These are phyloP conservation scores for Acyrthosiphon pisum DNA, from an alignment of 1,140 invertebrate species.

Conservation along the genomic window DNA sequence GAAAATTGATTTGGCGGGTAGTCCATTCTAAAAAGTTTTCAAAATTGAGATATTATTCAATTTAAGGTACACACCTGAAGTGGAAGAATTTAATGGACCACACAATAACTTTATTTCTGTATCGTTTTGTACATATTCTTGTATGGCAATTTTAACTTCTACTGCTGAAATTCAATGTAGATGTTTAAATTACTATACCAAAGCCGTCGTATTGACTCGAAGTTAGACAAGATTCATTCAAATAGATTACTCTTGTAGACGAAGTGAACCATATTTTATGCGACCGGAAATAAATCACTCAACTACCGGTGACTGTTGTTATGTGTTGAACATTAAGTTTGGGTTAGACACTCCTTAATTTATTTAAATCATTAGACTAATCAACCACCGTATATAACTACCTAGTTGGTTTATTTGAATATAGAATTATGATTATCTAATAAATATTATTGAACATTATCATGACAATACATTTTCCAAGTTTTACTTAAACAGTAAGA, in stretches of 20 bases:
- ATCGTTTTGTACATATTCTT: not conserved
- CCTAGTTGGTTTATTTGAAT: not conserved
- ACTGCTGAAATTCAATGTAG: not conserved
- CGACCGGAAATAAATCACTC: not conserved
- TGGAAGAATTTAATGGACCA: conserved; percentile 9
- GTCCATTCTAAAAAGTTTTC: not conserved
- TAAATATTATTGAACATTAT: not conserved
- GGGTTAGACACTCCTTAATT: not conserved
- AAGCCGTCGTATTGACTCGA: not conserved
- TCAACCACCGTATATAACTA: not conserved
- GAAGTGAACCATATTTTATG: not conserved
- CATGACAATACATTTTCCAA: no score
- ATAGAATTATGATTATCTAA: not conserved
- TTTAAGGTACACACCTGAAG: not conserved
- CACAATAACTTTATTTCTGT: not conserved
- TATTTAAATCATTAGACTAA: not conserved
- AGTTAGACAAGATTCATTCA: not conserved
- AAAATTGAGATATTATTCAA: conserved; percentile 5
- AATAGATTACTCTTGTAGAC: not conserved
- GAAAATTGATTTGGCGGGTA: not conserved
- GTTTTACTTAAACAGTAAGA: not conserved
- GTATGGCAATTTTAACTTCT: not conserved
- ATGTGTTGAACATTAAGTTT: not conserved
- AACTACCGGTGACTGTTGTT: not conserved
- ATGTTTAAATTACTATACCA: not conserved